Conservation (phyloP, 1,140 invertebrate species). For the Cyclina sinensis region DNA sequence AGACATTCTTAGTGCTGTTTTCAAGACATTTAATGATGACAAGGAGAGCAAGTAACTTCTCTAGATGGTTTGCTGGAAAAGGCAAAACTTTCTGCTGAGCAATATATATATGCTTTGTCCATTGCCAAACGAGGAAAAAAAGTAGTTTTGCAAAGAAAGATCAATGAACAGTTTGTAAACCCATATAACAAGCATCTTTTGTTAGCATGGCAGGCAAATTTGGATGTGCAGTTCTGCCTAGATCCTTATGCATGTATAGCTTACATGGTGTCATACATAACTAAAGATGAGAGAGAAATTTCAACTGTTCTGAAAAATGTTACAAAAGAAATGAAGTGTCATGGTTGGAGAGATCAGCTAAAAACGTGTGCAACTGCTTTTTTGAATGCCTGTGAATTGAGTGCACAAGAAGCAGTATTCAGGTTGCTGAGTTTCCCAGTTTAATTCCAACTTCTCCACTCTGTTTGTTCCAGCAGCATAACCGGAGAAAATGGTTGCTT, state of each 20-base stretch:
- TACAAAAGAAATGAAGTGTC: background rate
- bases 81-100: background rate
- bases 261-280: conserved; percentile 70
- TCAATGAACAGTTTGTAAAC: background rate
- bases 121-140: background rate
- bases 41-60: no score
- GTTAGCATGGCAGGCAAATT: conserved; percentile 16
- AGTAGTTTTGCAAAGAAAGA: background rate
- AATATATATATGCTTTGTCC: conserved; percentile 11
- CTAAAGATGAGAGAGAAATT: conserved; percentile 67
- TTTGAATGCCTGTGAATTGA: conserved; percentile 66
- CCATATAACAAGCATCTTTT: conserved; percentile 1
- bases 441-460: conserved; percentile 45
- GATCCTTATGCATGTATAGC: conserved; percentile 69
- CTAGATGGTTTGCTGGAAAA: no score
- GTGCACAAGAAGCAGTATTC: conserved; percentile 73
- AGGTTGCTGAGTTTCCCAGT: conserved; percentile 67
- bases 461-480: conserved; percentile 64
- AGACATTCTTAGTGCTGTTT: conserved; percentile 3
- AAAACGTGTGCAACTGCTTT: conserved; percentile 60
- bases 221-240: conserved; percentile 66
- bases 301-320: conserved; percentile 50
- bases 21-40: conserved; percentile 5
- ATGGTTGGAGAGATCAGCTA: background rate
- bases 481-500: conserved; percentile 41